These are phyloP conservation scores for Sarcophaga caerulescens DNA, from an alignment of 2,888 invertebrate species.

Conservation along the genomic window DNA sequence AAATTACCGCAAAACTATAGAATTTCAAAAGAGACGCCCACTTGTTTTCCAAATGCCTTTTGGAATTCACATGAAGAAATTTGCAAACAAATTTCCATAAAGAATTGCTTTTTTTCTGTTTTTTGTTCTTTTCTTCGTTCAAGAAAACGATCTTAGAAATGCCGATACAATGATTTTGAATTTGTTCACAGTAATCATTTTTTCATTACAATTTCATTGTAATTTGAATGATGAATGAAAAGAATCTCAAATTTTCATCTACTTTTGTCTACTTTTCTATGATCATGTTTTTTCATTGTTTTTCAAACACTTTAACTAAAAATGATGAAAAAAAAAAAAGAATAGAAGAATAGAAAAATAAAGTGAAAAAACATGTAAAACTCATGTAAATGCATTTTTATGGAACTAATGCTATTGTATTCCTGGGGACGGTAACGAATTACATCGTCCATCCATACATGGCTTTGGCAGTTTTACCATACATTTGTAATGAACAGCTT, in stretches of 20 bases:
- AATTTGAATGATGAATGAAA: not conserved
- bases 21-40: constrained; percentile 49
- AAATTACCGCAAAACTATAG: constrained; percentile 18
- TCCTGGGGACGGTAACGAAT: not conserved
- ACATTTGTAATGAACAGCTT: constrained; percentile 63
- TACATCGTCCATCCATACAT: not conserved
- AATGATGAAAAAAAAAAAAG: too few species aligned
- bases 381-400: constrained; percentile 67
- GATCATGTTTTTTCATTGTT: constrained; percentile 33
- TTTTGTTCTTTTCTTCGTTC: too few species aligned
- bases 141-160: not conserved
- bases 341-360: not conserved
- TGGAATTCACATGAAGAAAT: constrained; percentile 35
- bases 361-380: constrained; percentile 60
- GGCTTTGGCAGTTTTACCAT: constrained; percentile 1
- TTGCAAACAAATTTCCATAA: constrained; percentile 3
- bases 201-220: too few species aligned
- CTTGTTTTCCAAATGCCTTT: not conserved
- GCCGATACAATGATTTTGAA: not conserved
- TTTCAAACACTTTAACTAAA: constrained; percentile 39
- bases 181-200: not conserved
- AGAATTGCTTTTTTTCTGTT: constrained; percentile 2
- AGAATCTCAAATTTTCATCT: not conserved
- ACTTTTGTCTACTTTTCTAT: constrained; percentile 4
- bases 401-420: constrained; percentile 67